Percentiles rank a stretch among this genome's conserved stretches.
These are phyloP conservation scores for Sporophila hypoxantha DNA, from an alignment of 2,113 vertebrate genomes.

Conservation along the genomic window DNA sequence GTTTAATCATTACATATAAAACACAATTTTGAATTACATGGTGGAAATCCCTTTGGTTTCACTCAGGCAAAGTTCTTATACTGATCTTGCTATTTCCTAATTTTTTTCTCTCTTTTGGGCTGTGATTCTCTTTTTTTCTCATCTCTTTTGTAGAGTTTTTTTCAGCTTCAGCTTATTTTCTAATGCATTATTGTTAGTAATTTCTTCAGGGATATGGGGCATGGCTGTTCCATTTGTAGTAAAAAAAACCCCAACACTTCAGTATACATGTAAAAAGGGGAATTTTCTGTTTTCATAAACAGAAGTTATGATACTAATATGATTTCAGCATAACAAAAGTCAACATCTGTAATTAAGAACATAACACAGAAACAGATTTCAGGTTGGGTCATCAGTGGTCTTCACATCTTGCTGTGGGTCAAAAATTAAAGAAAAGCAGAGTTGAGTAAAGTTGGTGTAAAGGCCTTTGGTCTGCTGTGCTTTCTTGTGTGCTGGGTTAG, in stretches of 20 bases:
- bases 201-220: neutral
- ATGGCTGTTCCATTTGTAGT: neutral
- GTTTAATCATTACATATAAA: neutral
- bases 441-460: fast-evolving
- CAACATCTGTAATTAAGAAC: neutral
- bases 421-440: neutral
- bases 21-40: neutral
- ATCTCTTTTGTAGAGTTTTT: neutral
- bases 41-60: neutral
- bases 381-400: neutral
- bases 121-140: neutral
- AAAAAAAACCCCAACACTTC: neutral
- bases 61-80: neutral
- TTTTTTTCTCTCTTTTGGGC: neutral
- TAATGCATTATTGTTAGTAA: neutral
- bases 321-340: neutral
- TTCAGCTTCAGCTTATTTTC: neutral
- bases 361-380: neutral
- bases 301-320: neutral
- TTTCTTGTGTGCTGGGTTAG: neutral
- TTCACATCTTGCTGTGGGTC: neutral
- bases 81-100: neutral
- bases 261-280: neutral
- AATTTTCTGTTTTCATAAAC: neutral
- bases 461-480: neutral